These are phyloP conservation scores for Argyresthia albistria DNA, from an alignment of 2,888 invertebrate species.

Conservation along the genomic window DNA sequence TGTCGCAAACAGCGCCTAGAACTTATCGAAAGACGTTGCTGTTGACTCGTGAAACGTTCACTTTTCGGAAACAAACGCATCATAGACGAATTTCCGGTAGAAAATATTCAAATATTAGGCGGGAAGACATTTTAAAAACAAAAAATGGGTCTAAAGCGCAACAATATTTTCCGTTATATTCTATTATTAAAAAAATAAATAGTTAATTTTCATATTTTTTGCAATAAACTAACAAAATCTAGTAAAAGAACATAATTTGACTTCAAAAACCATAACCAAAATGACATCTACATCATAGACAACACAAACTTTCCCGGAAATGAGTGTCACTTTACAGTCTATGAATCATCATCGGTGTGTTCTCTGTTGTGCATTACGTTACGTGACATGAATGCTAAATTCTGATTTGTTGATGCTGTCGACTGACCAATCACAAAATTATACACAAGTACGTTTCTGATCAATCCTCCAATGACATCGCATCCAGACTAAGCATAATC, in stretches of 20 bases:
- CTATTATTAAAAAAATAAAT: too few species aligned
- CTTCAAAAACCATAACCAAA: conserved; percentile 34
- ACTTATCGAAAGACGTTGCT: conserved; percentile 73
- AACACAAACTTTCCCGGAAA: conserved; percentile 59
- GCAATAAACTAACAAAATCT: conserved; percentile 7
- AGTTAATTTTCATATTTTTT: background rate
- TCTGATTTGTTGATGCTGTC: conserved; percentile 16
- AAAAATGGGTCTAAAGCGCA: too few species aligned
- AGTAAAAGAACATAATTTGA: conserved; percentile 6
- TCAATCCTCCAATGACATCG: background rate
- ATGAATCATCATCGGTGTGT: conserved; percentile 55
- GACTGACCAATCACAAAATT: background rate
- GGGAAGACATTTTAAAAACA: conserved; percentile 28
- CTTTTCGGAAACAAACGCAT: conserved; percentile 73
- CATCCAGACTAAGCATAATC: background rate
- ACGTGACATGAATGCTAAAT: background rate
- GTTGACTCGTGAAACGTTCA: conserved; percentile 74
- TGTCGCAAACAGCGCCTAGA: conserved; percentile 70
- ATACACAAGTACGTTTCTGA: conserved; percentile 10
- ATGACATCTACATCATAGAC: conserved; percentile 33
- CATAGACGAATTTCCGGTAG: conserved; percentile 69
- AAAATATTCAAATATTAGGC: conserved; percentile 58
- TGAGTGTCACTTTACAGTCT: conserved; percentile 64
- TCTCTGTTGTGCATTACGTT: conserved; percentile 29
- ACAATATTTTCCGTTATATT: too few species aligned